A percentile compares a stretch with the other conserved stretches of the same genome.
Conservation (phyloP, 30 jellyfish, hydroid and myxozoan genomes). For the Clytia hemisphaerica region DNA sequence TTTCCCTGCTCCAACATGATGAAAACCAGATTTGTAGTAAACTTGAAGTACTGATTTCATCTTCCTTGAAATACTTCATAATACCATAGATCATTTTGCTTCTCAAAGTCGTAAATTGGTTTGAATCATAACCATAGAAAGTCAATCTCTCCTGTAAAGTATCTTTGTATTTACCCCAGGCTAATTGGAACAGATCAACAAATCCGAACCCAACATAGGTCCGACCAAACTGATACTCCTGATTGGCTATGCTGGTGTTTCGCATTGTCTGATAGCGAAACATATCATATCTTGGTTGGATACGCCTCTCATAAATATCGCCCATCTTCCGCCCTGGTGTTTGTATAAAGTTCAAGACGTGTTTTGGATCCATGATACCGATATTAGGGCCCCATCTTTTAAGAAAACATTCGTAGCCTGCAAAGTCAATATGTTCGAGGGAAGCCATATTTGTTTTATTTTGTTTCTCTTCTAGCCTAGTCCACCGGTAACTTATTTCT, state of each 20-base stretch:
- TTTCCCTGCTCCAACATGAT: neutral
- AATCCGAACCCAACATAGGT: neutral
- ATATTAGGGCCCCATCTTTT: no score
- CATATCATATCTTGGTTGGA: neutral
- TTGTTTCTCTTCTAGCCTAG: no score
- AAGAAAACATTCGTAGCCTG: no score
- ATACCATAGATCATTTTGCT: neutral
- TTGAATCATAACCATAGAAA: neutral
- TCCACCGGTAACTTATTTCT: no score
- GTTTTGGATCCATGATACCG: no score
- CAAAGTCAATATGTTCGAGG: no score
- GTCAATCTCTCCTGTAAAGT: neutral
- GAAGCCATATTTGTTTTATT: no score
- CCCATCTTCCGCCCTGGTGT: no score
- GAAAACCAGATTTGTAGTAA: slow-evolving; percentile 3
- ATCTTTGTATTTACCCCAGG: neutral
- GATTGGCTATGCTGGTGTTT: neutral
- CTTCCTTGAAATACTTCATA: neutral
- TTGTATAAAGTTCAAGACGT: no score
- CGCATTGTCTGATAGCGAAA: neutral
- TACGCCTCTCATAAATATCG: neutral
- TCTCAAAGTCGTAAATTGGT: neutral
- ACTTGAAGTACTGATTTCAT: neutral
- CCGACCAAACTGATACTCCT: neutral
- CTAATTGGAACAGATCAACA: neutral